Evolutionary conservation across 2,797 vertebrate species (phyloP).

Genomic region (Clarias platycephalus): DNA sequence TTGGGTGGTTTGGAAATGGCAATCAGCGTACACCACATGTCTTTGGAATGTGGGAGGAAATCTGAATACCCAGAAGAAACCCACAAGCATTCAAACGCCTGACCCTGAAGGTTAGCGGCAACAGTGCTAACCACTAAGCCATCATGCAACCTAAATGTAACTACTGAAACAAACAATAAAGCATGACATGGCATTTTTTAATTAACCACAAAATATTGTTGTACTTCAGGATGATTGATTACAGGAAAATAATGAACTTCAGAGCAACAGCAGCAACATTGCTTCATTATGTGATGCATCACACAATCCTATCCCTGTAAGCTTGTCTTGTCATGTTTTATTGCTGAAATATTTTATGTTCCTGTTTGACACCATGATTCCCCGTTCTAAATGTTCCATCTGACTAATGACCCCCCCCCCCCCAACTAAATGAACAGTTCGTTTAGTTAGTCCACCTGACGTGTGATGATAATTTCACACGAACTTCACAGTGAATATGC

Average conservation of each 20-base stretch:
- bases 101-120: too few species aligned
- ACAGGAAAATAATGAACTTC: not conserved
- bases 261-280: not conserved
- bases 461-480: conserved; percentile 26
- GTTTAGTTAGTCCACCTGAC: not conserved
- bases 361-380: not conserved
- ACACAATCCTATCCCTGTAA: not conserved
- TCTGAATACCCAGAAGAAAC: too few species aligned
- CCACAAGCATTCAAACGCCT: too few species aligned
- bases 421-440: conserved; percentile 21
- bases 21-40: too few species aligned
- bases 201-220: not conserved
- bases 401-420: too few species aligned
- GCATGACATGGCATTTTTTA: not conserved
- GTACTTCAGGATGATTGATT: not conserved
- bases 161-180: too few species aligned
- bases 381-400: not conserved
- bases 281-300: too few species aligned
- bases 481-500: conserved; percentile 22
- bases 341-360: not conserved
- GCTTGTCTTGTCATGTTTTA: not conserved
- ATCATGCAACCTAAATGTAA: too few species aligned
- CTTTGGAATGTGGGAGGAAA: too few species aligned
- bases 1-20: too few species aligned
- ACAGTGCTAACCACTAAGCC: too few species aligned